Conservation (phyloP, 1,140 invertebrate species). For the Holotrichia oblita region DNA sequence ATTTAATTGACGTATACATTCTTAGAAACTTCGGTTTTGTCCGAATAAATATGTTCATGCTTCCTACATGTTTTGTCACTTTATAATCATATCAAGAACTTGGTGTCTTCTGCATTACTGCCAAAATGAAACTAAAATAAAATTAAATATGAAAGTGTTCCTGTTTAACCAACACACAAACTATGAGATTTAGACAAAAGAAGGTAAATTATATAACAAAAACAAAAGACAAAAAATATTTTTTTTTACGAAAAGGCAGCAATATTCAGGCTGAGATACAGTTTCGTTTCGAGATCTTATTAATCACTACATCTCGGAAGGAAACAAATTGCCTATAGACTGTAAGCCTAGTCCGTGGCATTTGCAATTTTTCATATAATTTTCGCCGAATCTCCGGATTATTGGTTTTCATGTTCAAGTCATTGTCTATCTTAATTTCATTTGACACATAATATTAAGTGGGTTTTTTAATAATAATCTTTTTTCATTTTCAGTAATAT, state of each 20-base stretch:
- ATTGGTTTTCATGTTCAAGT: constrained; percentile 11
- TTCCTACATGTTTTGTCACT: constrained; percentile 27
- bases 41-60: too few relatives aligned
- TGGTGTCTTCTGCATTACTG: constrained; percentile 46
- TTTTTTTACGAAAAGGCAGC: constrained; percentile 43
- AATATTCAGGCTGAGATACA: constrained; percentile 40
- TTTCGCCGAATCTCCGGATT: constrained; percentile 18
- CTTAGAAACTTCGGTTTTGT: too few relatives aligned
- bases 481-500: background rate
- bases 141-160: constrained; percentile 41
- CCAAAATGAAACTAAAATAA: constrained; percentile 40
- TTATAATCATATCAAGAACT: constrained; percentile 46
- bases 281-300: background rate
- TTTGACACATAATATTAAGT: background rate
- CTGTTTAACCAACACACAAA: constrained; percentile 42
- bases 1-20: too few relatives aligned
- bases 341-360: constrained; percentile 42
- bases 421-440: constrained; percentile 11
- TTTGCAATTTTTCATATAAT: constrained; percentile 38
- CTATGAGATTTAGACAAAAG: constrained; percentile 43
- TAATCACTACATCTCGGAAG: constrained; percentile 3
- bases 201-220: constrained; percentile 38
- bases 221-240: constrained; percentile 38
- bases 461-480: background rate
- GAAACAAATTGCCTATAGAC: constrained; percentile 38